A percentile compares a stretch with the other conserved stretches of the same genome.
Conservation (phyloP, 2,113 vertebrate species). For the Eretmodus cyanostictus region DNA sequence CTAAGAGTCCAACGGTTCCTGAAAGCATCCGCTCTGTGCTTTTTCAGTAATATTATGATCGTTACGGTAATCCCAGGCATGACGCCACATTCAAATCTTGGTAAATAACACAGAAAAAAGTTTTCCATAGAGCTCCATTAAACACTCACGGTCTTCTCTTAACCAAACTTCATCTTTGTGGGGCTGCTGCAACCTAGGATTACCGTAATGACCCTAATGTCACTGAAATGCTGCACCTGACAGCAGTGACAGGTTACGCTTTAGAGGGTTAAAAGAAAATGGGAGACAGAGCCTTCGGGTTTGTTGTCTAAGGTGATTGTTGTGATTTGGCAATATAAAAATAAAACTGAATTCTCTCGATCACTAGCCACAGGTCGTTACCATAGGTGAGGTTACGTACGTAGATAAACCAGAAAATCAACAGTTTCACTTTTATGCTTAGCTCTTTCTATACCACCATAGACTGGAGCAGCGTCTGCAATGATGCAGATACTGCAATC, state of each 20-base stretch:
- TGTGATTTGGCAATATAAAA: neutral
- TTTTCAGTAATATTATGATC: neutral
- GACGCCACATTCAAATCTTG: neutral
- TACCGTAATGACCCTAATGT: neutral
- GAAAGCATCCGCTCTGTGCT: neutral
- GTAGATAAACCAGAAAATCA: neutral
- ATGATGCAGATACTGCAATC: neutral
- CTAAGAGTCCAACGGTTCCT: neutral
- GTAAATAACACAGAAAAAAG: neutral
- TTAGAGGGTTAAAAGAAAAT: neutral
- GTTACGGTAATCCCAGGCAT: neutral
- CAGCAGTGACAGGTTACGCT: neutral
- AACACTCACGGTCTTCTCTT: neutral
- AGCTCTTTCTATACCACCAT: neutral
- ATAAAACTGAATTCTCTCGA: neutral
- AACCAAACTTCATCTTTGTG: neutral
- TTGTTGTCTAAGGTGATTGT: neutral
- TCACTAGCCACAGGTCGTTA: neutral
- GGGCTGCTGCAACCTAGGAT: neutral
- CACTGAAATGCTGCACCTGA: neutral
- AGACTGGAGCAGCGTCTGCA: neutral
- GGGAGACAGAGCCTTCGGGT: neutral
- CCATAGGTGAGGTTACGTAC: neutral
- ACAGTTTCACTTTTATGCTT: neutral
- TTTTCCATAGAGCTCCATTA: neutral